phyloP scores from a whole-genome alignment of 2,113 vertebrate genomes.

The Atrichornis clamosus region DNA sequence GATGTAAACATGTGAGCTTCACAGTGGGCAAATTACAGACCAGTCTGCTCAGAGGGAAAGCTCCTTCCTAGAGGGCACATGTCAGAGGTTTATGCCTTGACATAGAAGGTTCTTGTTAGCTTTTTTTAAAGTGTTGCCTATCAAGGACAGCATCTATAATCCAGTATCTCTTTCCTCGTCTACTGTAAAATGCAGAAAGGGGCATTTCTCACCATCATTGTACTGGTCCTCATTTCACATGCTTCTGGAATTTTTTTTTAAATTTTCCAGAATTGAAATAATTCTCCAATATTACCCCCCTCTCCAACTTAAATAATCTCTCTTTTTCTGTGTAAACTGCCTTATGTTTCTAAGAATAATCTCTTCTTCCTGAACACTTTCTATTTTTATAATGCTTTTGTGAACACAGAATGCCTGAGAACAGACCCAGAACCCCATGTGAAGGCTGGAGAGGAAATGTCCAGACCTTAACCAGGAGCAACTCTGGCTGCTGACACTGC shows the following conservation, averaged over 20 bases:
- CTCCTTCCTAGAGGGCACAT: background rate
- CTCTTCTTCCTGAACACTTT: background rate
- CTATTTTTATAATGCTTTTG: background rate
- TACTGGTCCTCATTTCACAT: background rate
- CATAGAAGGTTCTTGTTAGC: background rate
- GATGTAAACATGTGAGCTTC: background rate
- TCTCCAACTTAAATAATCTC: background rate
- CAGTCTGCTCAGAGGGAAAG: background rate
- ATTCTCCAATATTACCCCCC: background rate
- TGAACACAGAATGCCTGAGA: background rate
- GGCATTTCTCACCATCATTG: background rate
- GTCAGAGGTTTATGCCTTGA: background rate
- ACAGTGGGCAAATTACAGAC: background rate
- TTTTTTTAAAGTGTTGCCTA: background rate
- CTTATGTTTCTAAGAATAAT: background rate
- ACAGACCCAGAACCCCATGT: background rate
- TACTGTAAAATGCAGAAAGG: background rate
- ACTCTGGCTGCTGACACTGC: background rate
- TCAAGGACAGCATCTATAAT: background rate
- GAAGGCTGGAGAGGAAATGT: background rate
- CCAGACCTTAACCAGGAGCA: background rate
- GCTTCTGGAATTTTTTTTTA: background rate
- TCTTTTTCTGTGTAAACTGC: background rate
- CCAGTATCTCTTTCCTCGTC: background rate
- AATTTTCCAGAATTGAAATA: background rate